Evolutionary conservation across 2,888 invertebrate genomes (phyloP).

Genomic region (Conomelus anceps): DNA sequence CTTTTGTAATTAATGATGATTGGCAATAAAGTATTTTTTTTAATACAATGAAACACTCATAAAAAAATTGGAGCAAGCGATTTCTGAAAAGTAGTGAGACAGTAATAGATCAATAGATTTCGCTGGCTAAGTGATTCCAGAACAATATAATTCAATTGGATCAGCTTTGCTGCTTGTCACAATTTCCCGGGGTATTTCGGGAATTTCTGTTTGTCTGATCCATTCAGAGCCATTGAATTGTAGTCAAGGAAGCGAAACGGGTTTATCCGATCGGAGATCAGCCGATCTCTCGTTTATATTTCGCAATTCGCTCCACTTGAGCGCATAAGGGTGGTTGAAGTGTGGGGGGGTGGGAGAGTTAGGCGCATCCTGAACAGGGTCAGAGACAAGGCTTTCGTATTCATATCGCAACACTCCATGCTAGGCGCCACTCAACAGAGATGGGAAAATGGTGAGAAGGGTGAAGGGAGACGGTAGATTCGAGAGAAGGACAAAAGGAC

Average conservation of each 20-base stretch:
- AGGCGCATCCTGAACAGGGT: neutral
- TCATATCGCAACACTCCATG: neutral
- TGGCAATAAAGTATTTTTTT: too few relatives aligned
- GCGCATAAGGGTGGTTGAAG: neutral
- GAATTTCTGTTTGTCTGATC: neutral
- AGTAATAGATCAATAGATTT: neutral
- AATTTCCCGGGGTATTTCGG: neutral
- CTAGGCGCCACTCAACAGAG: neutral
- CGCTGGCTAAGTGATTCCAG: neutral
- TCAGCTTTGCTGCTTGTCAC: neutral
- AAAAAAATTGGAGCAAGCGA: too few relatives aligned
- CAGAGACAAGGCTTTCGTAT: neutral
- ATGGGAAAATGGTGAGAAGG: neutral
- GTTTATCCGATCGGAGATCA: neutral
- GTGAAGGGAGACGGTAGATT: too few relatives aligned
- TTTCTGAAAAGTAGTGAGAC: neutral
- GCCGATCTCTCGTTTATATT: neutral
- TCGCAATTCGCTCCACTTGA: neutral
- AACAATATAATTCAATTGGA: neutral
- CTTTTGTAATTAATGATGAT: too few relatives aligned
- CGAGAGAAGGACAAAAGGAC: neutral
- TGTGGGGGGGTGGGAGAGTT: neutral
- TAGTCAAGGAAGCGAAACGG: neutral
- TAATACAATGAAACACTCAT: too few relatives aligned
- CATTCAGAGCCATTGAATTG: neutral